Percentiles rank a stretch among this genome's conserved stretches.
These are phyloP conservation scores for Metallyticus violacea DNA, from an alignment of 2,888 invertebrate species.

Conservation along the genomic window DNA sequence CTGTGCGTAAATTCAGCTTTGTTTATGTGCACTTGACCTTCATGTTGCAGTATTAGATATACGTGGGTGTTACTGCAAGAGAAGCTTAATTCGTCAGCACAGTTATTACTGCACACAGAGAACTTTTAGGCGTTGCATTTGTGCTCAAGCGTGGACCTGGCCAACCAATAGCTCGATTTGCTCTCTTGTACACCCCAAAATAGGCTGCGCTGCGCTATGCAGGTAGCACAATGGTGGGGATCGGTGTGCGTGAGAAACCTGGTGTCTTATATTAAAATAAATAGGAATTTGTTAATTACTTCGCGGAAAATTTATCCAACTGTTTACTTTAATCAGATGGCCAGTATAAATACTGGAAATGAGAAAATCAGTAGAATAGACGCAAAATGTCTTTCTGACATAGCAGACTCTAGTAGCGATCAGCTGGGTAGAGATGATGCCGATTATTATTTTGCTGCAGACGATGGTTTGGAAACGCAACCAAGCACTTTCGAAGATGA, in stretches of 20 bases:
- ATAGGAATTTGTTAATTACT: neutral
- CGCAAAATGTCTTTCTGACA: neutral
- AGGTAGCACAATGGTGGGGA: neutral
- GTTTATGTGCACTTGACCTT: neutral
- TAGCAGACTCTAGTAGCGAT: neutral
- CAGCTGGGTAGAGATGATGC: neutral
- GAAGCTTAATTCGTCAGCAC: neutral
- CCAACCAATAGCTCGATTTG: neutral
- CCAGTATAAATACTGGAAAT: neutral
- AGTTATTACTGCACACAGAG: neutral
- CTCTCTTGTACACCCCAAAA: neutral
- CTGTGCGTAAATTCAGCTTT: neutral
- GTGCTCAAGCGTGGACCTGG: neutral
- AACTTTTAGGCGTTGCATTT: neutral
- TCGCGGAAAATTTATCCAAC: neutral
- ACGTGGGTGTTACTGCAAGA: neutral
- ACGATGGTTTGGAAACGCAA: constrained; percentile 3
- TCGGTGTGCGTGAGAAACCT: neutral
- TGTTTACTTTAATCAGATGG: neutral
- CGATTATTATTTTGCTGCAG: constrained; percentile 12
- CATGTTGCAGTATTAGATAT: neutral
- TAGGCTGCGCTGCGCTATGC: neutral
- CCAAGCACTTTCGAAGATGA: constrained; percentile 38
- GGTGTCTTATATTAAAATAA: neutral
- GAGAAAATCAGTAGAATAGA: neutral